A percentile compares a stretch with the other conserved stretches of the same genome.
Conservation (phyloP, 2,797 vertebrate genomes). For the Megaceryle alcyon region DNA sequence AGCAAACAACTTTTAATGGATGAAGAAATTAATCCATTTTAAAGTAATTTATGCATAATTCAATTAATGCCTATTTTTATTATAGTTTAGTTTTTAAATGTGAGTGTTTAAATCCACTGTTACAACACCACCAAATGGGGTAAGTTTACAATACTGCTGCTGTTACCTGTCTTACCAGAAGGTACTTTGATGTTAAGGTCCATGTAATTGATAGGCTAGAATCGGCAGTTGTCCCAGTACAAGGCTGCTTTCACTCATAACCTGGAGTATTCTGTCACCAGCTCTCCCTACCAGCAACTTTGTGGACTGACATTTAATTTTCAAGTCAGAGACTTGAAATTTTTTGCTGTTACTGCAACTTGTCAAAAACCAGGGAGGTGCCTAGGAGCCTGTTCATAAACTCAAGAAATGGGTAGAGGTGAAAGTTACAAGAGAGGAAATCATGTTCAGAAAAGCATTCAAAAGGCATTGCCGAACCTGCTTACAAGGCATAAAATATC, state of each 20-base stretch:
- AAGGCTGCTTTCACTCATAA: constrained; percentile 40
- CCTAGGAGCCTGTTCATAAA: not conserved
- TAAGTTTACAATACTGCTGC: not conserved
- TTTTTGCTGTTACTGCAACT: constrained; percentile 40
- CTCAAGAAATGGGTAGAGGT: not conserved
- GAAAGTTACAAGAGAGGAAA: not conserved
- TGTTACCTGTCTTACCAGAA: constrained; percentile 17
- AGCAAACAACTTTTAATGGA: not conserved
- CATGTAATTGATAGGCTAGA: constrained; percentile 39
- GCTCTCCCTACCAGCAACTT: constrained; percentile 15
- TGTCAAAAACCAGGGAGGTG: constrained; percentile 22
- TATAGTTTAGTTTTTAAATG: not conserved
- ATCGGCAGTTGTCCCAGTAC: constrained; percentile 2
- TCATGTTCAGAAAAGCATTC: not conserved
- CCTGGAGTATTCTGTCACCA: constrained; percentile 43
- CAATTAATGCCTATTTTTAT: too few species aligned
- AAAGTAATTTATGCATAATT: too few species aligned
- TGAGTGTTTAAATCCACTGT: not conserved
- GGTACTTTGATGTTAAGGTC: constrained; percentile 17
- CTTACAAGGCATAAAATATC: not conserved
- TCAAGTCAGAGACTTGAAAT: constrained; percentile 8
- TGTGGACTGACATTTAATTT: constrained; percentile 37
- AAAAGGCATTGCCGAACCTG: not conserved
- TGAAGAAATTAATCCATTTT: not conserved
- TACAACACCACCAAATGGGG: not conserved